Base-by-base conservation (phyloP, 2,888 invertebrate species). In the Malacosoma neustria region DNA sequence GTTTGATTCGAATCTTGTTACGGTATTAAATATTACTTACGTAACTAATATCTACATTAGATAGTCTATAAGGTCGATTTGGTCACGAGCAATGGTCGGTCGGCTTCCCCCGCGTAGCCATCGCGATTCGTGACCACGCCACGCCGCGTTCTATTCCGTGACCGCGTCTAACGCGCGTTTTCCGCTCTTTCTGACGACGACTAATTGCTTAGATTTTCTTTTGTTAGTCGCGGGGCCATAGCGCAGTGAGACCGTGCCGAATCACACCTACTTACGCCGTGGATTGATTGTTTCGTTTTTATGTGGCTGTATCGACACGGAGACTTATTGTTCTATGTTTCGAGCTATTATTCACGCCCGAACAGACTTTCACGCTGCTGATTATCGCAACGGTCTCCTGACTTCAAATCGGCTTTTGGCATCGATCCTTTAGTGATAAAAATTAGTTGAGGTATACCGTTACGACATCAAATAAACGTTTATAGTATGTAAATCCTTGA, bases 171-270 rank as follows among this genome's bases (percentile, higher is more conserved):
- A 85, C 72, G 64, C 81, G 75, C 65, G 84, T 85, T 82, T 85
- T 84, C 84, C 84, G 84, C 84, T 84, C 82, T 85, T 85, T 80
- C 84, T 73, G 79, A 73, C 81, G 82, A 73, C 84, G 84, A 82
- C 82, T 85, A 85, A 85, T 85, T 85, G 84, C 84, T 84, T 80
- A 81, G 81, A 82, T 84, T 84, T 85, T 77, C 84, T 82, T 84
- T 84, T 81, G 84, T 82, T 84, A 77, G 82, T 82, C 79, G 75
- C 80, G 84, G 77, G 72, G 77, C 76, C 72, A 70, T 70, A 70
- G 63, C 72, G 74, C 59, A 69, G 70, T 64, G 66, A 60, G 73
- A 70, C 80, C 84, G 77, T 75, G 69, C 64, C 84, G 74, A 82
- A 84, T 85, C 68, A 61, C 80, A 76, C 82, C 81, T 85, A 85